Percentiles rank a stretch among this genome's conserved stretches.
phyloP scores from a whole-genome alignment of 1,140 invertebrate species.

The Tetramorium alpestre region DNA sequence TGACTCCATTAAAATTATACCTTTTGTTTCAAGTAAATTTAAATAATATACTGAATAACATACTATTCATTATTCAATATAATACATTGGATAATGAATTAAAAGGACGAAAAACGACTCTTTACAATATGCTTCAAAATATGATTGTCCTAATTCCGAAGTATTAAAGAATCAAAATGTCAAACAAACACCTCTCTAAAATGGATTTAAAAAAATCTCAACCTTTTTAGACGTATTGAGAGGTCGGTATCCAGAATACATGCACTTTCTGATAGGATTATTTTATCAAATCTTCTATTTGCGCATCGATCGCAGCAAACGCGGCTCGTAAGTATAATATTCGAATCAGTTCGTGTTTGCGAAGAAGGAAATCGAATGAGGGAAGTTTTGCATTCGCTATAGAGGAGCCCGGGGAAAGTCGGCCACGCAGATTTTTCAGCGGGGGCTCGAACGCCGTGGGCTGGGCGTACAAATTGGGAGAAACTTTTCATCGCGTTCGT shows the following conservation, averaged over 20 bases:
- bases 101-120: neutral
- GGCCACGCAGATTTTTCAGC: slow-evolving; percentile 53
- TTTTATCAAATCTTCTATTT: slow-evolving; percentile 18
- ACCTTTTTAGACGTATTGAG: neutral
- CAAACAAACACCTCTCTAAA: neutral
- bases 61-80: too few relatives aligned
- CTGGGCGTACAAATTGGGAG: slow-evolving; percentile 21
- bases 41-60: neutral
- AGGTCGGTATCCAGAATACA: too few relatives aligned
- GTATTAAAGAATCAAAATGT: neutral
- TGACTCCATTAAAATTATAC: neutral
- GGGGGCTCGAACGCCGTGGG: neutral
- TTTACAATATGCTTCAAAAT: neutral
- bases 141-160: neutral
- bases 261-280: neutral
- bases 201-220: neutral
- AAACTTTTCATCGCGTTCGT: slow-evolving; percentile 41
- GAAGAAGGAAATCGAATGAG: slow-evolving; percentile 1
- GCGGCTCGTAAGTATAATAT: slow-evolving; percentile 7
- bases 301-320: neutral
- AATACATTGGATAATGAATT: neutral
- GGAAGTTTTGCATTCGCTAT: neutral
- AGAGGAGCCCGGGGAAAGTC: neutral
- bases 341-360: slow-evolving; percentile 3
- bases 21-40: neutral